Evolutionary conservation across 2,888 invertebrate genomes (phyloP).

Genomic region (Coleophora flavipennella): DNA sequence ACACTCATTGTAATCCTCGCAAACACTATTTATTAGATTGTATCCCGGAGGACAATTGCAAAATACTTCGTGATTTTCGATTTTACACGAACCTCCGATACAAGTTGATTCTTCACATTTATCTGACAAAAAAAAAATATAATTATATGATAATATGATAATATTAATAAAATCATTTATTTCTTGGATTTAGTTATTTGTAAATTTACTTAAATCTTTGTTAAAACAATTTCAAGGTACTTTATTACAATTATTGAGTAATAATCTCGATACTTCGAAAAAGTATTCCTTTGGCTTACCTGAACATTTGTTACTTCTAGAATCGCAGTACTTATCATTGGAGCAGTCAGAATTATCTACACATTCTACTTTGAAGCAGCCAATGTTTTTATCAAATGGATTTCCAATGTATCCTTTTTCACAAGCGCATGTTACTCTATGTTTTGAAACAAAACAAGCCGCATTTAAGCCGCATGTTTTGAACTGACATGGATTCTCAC

Average conservation of each 20-base stretch:
- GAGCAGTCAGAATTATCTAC: conserved; percentile 83
- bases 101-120: conserved; percentile 86
- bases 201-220: no score
- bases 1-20: conserved; percentile 89
- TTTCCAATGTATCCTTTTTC: conserved; percentile 88
- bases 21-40: conserved; percentile 75
- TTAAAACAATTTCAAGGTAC: no score
- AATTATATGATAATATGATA: neutral
- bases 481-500: conserved; percentile 84
- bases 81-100: conserved; percentile 84
- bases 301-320: conserved; percentile 82
- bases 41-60: conserved; percentile 87
- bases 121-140: conserved; percentile 61
- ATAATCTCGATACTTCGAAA: no score
- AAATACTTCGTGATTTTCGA: conserved; percentile 78
- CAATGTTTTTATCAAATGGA: conserved; percentile 80
- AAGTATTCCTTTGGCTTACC: conserved; percentile 71
- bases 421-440: conserved; percentile 82
- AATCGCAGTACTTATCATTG: conserved; percentile 82
- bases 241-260: no score
- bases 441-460: conserved; percentile 80
- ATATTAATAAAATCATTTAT: neutral
- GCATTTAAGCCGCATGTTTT: conserved; percentile 85
- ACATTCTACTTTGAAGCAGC: conserved; percentile 93
- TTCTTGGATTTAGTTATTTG: conserved; percentile 1